Conservation (phyloP, 2,113 vertebrate genomes). For the Irena cyanogastra region DNA sequence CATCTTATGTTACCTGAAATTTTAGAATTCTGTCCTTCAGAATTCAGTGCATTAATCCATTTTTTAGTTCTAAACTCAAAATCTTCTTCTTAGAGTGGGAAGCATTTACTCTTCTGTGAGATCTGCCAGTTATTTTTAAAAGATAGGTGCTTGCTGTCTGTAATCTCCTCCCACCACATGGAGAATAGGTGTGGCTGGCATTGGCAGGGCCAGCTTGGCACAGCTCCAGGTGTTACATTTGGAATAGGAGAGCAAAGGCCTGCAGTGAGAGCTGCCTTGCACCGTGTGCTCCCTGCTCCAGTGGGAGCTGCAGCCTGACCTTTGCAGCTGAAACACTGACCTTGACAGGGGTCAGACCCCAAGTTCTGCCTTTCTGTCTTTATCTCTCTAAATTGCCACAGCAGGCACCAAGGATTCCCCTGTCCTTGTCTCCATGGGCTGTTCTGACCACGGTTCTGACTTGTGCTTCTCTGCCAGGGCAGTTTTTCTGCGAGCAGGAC, state of each 20-base stretch:
- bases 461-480: background rate
- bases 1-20: background rate
- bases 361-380: background rate
- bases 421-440: background rate
- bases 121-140: background rate
- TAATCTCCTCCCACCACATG: background rate
- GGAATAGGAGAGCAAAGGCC: background rate
- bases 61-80: background rate
- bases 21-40: background rate
- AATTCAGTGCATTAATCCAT: background rate
- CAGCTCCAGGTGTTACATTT: background rate
- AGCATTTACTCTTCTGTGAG: background rate
- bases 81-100: background rate
- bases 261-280: background rate
- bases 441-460: background rate
- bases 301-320: background rate
- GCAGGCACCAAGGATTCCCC: background rate
- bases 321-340: background rate
- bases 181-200: background rate
- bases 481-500: background rate
- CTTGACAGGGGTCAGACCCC: background rate
- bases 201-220: background rate
- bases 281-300: background rate
- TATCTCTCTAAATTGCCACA: background rate
- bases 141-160: background rate